Evolutionary conservation across 1,140 invertebrate species (phyloP).

Genomic region (Drosophila littoralis): DNA sequence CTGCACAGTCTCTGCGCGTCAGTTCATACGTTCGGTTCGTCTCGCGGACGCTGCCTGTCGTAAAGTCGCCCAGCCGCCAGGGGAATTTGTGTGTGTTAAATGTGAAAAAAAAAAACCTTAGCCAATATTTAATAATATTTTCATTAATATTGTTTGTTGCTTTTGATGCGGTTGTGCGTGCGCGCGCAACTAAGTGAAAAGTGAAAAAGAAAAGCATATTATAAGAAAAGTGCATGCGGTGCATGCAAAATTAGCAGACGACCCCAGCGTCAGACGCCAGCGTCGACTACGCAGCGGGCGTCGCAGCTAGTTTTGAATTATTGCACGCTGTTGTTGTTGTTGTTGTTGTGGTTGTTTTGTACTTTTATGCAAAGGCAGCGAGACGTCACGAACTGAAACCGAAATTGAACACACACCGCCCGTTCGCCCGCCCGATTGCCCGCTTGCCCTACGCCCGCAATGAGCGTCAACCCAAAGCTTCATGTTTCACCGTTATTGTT

Average conservation of each 20-base stretch:
- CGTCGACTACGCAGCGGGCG: conserved; percentile 25
- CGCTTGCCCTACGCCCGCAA: conserved; percentile 31
- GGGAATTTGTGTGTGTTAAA: conserved; percentile 30
- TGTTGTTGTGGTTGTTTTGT: conserved; percentile 9
- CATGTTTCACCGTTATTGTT: conserved; percentile 38
- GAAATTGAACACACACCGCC: conserved; percentile 13
- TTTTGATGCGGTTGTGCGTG: conserved; percentile 15
- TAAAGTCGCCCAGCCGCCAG: conserved; percentile 29
- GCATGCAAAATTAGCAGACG: conserved; percentile 57
- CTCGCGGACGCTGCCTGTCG: conserved; percentile 43
- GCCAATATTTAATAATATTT: conserved; percentile 16
- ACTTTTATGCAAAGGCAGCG: conserved; percentile 45
- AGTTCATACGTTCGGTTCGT: conserved; percentile 43
- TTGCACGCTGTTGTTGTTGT: conserved; percentile 44
- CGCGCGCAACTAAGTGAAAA: conserved; percentile 34
- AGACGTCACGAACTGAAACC: conserved; percentile 64
- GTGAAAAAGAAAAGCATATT: conserved; percentile 40
- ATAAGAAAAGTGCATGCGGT: conserved; percentile 29
- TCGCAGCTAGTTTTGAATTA: conserved; percentile 49
- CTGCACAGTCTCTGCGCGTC: conserved; percentile 44
- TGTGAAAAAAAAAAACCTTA: conserved; percentile 35
- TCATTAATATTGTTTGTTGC: conserved; percentile 22
- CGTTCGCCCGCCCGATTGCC: background rate
- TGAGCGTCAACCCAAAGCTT: conserved; percentile 31
- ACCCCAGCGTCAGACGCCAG: conserved; percentile 25